A percentile compares a stretch with the other conserved stretches of the same genome.
Conservation (phyloP, 2,113 vertebrate species). For the Empidonax traillii region DNA sequence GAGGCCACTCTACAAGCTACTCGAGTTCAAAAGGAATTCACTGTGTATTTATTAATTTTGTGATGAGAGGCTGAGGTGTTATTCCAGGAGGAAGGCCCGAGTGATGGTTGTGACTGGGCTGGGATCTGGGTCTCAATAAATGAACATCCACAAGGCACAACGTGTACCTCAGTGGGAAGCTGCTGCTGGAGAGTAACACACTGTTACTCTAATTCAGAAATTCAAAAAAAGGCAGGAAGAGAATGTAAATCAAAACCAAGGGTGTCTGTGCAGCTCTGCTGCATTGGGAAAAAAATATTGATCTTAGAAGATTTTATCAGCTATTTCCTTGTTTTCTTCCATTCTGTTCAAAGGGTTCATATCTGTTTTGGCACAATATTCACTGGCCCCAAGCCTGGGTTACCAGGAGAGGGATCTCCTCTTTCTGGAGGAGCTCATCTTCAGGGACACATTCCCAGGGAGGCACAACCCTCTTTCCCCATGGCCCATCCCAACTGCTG, state of each 20-base stretch:
- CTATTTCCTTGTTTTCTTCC: not conserved
- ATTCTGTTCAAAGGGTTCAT: not conserved
- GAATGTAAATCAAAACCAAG: not conserved
- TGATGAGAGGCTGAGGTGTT: not conserved
- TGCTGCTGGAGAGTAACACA: not conserved
- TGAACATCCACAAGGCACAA: not conserved
- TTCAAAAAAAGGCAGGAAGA: not conserved
- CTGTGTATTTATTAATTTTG: not conserved
- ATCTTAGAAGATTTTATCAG: not conserved
- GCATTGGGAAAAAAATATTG: not conserved
- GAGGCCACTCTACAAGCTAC: not conserved
- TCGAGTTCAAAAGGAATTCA: not conserved
- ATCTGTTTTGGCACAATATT: not conserved
- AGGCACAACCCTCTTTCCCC: not conserved
- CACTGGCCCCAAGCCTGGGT: not conserved
- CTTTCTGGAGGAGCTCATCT: not conserved
- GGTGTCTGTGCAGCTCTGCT: not conserved
- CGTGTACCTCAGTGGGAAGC: not conserved
- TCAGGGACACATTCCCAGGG: not conserved
- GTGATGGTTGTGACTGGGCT: not conserved
- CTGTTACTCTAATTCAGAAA: not conserved
- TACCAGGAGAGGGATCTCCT: not conserved
- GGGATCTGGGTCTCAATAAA: not conserved
- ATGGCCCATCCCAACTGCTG: not conserved
- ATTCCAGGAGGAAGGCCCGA: not conserved